phyloP scores from a whole-genome alignment of 2,113 vertebrate genomes.

The Gavia stellata region DNA sequence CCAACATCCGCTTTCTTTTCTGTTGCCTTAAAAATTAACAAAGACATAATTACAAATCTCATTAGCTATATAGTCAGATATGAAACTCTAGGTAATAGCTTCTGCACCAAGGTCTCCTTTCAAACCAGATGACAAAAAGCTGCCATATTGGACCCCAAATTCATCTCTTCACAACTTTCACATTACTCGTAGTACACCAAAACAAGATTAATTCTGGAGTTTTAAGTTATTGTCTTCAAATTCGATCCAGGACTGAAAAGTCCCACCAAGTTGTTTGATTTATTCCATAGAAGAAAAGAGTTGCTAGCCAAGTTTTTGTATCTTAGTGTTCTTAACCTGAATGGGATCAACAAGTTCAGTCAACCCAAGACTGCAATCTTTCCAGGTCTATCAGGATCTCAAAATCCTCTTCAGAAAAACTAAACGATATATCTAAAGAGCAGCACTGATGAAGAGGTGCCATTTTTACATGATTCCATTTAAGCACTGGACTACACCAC shows the following conservation, averaged over 20 bases:
- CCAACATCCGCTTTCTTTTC: slow-evolving; percentile 92
- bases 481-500: background rate
- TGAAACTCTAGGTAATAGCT: background rate
- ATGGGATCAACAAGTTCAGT: background rate
- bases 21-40: slow-evolving; percentile 70
- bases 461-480: background rate
- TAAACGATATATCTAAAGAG: background rate
- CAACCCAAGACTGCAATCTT: background rate
- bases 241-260: background rate
- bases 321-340: background rate
- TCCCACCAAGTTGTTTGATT: background rate
- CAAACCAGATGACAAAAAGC: background rate
- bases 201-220: background rate
- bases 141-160: background rate
- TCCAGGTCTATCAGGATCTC: background rate
- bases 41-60: background rate
- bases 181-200: background rate
- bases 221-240: background rate
- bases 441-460: background rate
- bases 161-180: background rate
- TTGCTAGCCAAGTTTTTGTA: background rate
- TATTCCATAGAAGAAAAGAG: background rate
- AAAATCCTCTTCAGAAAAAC: background rate
- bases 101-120: background rate
- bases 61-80: background rate